Percentiles rank a stretch among this genome's conserved stretches.
These are phyloP conservation scores for Littorina saxatilis DNA, from an alignment of 1,140 invertebrate species.

Conservation along the genomic window DNA sequence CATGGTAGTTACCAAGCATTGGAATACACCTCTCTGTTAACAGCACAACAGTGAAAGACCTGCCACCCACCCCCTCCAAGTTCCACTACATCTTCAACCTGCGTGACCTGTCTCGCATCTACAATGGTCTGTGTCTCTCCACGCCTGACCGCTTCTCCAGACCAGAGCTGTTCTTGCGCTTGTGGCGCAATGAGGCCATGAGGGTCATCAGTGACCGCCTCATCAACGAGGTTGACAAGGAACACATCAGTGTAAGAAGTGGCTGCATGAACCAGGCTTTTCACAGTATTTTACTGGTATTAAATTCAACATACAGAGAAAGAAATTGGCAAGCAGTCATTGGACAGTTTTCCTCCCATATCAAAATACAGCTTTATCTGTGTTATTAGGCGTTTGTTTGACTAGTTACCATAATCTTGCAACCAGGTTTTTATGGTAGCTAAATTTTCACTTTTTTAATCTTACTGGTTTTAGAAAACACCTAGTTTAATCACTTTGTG, in stretches of 20 bases:
- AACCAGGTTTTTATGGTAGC: too few species aligned
- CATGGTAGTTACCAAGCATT: too few species aligned
- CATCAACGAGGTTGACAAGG: constrained; percentile 81
- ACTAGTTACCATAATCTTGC: too few species aligned
- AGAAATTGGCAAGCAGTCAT: too few species aligned
- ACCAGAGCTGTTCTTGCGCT: constrained; percentile 84
- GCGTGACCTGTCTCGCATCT: constrained; percentile 90
- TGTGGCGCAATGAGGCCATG: constrained; percentile 93
- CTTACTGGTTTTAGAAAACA: too few species aligned
- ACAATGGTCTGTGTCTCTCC: constrained; percentile 86
- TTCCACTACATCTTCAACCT: constrained; percentile 97
- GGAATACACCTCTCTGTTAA: constrained; percentile 33
- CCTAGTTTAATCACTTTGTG: too few species aligned
- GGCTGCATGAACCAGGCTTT: not conserved
- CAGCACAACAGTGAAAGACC: constrained; percentile 81
- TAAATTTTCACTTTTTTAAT: too few species aligned
- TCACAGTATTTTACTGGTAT: not conserved
- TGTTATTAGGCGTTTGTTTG: too few species aligned
- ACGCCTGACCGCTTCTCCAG: constrained; percentile 82
- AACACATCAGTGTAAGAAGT: constrained; percentile 70
- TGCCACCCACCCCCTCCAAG: constrained; percentile 93
- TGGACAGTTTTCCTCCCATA: too few species aligned
- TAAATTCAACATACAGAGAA: too few species aligned
- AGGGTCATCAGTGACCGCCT: constrained; percentile 91
- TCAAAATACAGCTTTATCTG: too few species aligned